Percentiles rank a stretch among this genome's conserved stretches.
Evolutionary conservation across 1,140 invertebrate species (phyloP).

Genomic region (Chironomus tepperi): DNA sequence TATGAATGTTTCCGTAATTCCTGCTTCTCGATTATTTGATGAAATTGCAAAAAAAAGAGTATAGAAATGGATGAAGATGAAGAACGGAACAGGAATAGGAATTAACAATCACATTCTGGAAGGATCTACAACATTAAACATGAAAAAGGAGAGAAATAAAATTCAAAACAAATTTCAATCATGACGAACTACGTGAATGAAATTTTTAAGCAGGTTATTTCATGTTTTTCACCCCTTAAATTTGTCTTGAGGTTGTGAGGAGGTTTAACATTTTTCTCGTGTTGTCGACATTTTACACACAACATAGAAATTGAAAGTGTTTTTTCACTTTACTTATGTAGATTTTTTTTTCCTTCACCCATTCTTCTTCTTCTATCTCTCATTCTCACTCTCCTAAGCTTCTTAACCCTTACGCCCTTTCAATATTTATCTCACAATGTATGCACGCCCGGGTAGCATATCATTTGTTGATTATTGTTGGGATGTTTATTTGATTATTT

Average conservation of each 20-base stretch:
- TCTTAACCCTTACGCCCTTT: not conserved
- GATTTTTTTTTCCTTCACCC: not conserved
- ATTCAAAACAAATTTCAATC: constrained; percentile 19
- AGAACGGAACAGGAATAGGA: not conserved
- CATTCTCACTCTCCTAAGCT: not conserved
- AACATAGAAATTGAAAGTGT: constrained; percentile 22
- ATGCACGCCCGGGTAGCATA: not conserved
- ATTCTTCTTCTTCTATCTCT: not conserved
- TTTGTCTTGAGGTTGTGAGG: constrained; percentile 17
- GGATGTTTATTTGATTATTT: too few species aligned
- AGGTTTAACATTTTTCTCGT: not conserved
- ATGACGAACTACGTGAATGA: not conserved
- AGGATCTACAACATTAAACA: constrained; percentile 1
- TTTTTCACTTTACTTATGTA: constrained; percentile 11
- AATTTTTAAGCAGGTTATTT: constrained; percentile 5
- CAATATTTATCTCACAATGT: not conserved
- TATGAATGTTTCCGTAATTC: too few species aligned
- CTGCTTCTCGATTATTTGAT: not conserved
- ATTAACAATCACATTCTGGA: not conserved
- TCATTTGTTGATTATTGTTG: not conserved
- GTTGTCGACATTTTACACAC: not conserved
- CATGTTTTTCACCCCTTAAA: not conserved
- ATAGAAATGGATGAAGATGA: not conserved
- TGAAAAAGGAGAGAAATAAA: constrained; percentile 5
- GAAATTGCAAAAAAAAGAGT: not conserved